These are phyloP conservation scores for Trypoxylon attenuatum DNA, from an alignment of 2,888 invertebrate genomes.

Conservation along the genomic window DNA sequence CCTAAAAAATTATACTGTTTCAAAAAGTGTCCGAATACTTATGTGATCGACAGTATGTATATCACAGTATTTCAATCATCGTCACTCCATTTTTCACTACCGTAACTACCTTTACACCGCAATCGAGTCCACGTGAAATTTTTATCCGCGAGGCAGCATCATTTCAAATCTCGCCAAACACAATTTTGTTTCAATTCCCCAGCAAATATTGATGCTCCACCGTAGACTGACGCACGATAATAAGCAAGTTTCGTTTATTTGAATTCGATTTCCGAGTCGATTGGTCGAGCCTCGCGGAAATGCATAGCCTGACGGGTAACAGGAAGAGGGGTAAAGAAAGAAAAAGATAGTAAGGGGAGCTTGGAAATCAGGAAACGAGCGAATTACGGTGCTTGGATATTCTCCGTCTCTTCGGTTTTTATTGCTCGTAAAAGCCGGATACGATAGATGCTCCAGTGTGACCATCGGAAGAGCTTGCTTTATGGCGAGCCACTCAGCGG, in stretches of 20 bases:
- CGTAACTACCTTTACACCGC: too few species aligned
- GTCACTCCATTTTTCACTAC: conserved; percentile 16
- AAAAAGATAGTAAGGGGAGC: not conserved
- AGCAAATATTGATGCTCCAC: conserved; percentile 35
- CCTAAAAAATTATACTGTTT: too few species aligned
- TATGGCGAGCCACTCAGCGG: not conserved
- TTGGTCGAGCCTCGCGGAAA: not conserved
- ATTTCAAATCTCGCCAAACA: conserved; percentile 32
- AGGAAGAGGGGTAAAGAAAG: not conserved
- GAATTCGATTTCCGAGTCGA: conserved; percentile 22
- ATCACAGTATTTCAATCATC: conserved; percentile 11
- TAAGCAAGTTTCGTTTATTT: conserved; percentile 39
- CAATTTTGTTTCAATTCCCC: conserved; percentile 35
- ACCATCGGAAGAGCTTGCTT: conserved; percentile 4
- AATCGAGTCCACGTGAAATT: too few species aligned
- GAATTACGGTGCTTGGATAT: conserved; percentile 36
- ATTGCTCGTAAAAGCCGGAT: conserved; percentile 40
- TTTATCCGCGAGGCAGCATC: conserved; percentile 15
- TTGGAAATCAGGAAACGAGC: conserved; percentile 32
- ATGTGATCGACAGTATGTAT: too few species aligned
- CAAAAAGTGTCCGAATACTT: too few species aligned
- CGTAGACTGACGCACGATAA: conserved; percentile 9
- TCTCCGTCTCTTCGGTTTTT: conserved; percentile 30
- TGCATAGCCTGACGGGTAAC: too few species aligned
- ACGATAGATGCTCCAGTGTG: conserved; percentile 32